These are phyloP conservation scores for Anaspis maculata DNA, from an alignment of 2,888 invertebrate species.

Conservation along the genomic window DNA sequence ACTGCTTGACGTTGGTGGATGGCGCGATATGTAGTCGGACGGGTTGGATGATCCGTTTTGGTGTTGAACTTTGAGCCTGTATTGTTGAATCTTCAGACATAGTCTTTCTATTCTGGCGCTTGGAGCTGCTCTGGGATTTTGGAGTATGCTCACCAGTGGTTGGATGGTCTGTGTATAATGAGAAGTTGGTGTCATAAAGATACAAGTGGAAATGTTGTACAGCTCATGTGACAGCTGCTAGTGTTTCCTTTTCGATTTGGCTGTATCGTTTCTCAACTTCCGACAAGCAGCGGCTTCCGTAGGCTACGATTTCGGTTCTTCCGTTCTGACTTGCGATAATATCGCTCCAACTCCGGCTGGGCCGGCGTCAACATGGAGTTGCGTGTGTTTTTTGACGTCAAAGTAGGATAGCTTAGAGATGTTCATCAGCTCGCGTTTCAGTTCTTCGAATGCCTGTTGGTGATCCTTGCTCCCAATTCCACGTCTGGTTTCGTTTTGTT, in stretches of 20 bases:
- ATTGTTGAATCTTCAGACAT: conserved; percentile 5
- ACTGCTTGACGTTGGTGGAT: too few species aligned
- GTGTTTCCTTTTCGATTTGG: conserved; percentile 6
- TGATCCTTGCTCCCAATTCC: conserved; percentile 35
- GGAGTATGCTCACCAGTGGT: conserved; percentile 3
- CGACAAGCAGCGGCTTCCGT: conserved; percentile 4
- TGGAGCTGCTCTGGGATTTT: conserved; percentile 3
- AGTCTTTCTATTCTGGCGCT: conserved; percentile 8
- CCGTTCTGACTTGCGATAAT: conserved; percentile 3
- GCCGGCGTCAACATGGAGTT: conserved; percentile 10
- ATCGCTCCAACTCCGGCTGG: conserved; percentile 10
- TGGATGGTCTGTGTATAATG: conserved; percentile 5
- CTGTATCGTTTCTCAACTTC: conserved; percentile 4
- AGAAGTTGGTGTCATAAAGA: conserved; percentile 4
- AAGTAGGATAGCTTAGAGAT: conserved; percentile 6
- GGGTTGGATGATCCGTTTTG: too few species aligned
- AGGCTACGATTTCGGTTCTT: conserved; percentile 2
- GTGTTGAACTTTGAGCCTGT: conserved; percentile 5
- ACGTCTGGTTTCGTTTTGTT: conserved; percentile 28
- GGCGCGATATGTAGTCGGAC: too few species aligned
- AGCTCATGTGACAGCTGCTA: conserved; percentile 6
- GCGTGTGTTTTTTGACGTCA: conserved; percentile 4
- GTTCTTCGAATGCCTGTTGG: conserved; percentile 3
- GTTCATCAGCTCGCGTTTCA: conserved; percentile 5
- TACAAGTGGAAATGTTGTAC: conserved; percentile 8